phyloP scores from a whole-genome alignment of 2,888 invertebrate genomes.

The Eupelmus urozonus region DNA sequence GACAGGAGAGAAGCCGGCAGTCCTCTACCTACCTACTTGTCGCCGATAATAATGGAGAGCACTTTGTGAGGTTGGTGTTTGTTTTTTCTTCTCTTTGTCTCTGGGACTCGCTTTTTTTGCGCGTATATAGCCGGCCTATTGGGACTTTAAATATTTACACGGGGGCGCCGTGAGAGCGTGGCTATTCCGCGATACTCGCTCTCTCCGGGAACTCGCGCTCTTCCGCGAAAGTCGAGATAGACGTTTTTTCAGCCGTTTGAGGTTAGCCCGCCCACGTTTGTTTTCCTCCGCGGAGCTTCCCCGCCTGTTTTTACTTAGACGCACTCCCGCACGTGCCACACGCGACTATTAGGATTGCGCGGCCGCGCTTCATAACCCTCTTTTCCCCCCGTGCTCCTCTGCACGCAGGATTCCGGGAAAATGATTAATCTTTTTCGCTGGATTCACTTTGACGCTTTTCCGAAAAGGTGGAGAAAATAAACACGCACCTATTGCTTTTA shows the following conservation, averaged over 20 bases:
- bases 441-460: too few relatives aligned
- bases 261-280: slow-evolving; percentile 13
- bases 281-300: too few relatives aligned
- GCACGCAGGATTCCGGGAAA: not conserved
- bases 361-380: not conserved
- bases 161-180: not conserved
- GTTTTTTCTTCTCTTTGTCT: not conserved
- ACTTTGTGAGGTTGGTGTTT: slow-evolving; percentile 34
- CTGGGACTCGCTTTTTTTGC: not conserved
- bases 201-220: not conserved
- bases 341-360: not conserved
- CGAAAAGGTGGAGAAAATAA: not conserved
- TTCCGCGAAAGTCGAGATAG: too few relatives aligned
- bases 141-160: slow-evolving; percentile 11
- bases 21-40: too few relatives aligned
- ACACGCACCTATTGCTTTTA: slow-evolving; percentile 7
- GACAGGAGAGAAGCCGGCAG: too few relatives aligned
- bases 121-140: not conserved
- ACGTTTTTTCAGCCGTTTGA: not conserved
- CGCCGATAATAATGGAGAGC: slow-evolving; percentile 25
- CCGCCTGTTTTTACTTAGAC: too few relatives aligned
- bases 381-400: not conserved
- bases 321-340: not conserved
- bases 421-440: too few relatives aligned
- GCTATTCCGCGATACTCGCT: not conserved